phyloP scores from a whole-genome alignment of 2,113 vertebrate genomes.

The Istiophorus platypterus region DNA sequence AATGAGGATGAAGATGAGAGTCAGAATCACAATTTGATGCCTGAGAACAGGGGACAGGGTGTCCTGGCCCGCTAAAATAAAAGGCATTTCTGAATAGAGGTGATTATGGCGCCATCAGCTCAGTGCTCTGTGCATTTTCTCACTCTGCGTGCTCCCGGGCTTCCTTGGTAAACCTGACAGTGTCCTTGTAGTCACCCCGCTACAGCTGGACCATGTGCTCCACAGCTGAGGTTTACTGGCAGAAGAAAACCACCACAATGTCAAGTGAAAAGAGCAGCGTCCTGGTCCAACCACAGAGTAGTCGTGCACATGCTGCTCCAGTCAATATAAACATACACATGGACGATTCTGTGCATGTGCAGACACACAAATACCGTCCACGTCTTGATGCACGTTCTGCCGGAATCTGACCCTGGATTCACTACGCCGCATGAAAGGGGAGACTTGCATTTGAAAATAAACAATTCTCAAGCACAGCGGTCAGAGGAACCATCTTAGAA shows the following conservation, averaged over 20 bases:
- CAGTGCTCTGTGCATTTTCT: slow-evolving; percentile 9
- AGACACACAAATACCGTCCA: neutral
- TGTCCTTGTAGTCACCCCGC: slow-evolving; percentile 72
- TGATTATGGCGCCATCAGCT: slow-evolving; percentile 44
- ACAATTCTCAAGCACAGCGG: slow-evolving; percentile 1
- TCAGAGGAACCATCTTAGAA: slow-evolving; percentile 22
- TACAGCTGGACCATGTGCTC: slow-evolving; percentile 67
- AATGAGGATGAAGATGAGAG: slow-evolving; percentile 56
- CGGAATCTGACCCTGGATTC: slow-evolving; percentile 31
- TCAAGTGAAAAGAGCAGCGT: slow-evolving; percentile 57
- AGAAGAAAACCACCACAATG: slow-evolving; percentile 71
- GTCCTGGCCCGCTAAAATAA: slow-evolving; percentile 28
- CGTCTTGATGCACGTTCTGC: slow-evolving; percentile 25
- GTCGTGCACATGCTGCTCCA: slow-evolving; percentile 17
- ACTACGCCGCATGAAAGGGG: slow-evolving; percentile 22
- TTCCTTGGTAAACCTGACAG: slow-evolving; percentile 37
- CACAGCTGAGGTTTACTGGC: slow-evolving; percentile 77
- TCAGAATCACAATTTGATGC: slow-evolving; percentile 16
- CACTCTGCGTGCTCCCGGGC: slow-evolving; percentile 17
- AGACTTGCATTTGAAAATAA: slow-evolving; percentile 43
- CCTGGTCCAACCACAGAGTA: slow-evolving; percentile 52
- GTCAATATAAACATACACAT: slow-evolving; percentile 1
- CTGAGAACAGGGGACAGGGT: slow-evolving; percentile 28
- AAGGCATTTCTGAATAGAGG: slow-evolving; percentile 24
- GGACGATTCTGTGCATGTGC: neutral